Evolutionary conservation across 2,797 vertebrate genomes (phyloP), one percentile per base, ranked within the genome.

Genomic region (Epinephelus malabaricus): DNA sequence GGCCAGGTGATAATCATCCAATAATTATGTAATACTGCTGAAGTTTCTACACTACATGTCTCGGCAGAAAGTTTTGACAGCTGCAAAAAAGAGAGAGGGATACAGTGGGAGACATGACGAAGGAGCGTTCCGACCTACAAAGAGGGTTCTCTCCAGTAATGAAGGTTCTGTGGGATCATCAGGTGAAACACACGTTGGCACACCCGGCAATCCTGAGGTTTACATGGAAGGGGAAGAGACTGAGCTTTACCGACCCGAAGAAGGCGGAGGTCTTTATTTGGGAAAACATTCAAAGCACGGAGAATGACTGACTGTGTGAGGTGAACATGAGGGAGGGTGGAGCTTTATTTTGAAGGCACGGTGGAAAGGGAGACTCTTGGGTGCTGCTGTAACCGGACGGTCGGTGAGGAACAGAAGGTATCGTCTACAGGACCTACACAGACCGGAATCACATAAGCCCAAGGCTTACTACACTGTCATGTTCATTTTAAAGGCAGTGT

Each of bases 151-250:
- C 27, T 2, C 58, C 12, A 6, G 11, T 61, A 2, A 53, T 72
- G 58, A 51, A 61, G 5, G 17, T 7, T 0, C 46, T 50, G 15
- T 71, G 56, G 45, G 7, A 60, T 1, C 56, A 23, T 2, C 69
- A 61, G 47, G 46, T 61, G n/a, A 71, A 71, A 12, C 69, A 60
- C 30, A 72, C 34, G 7, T 9, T 72, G 9, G 69, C 69, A 72
- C 69, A 61, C 46, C 69, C 14, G 10, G 56, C 58, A 0, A n/a
- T 1, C 1, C 15, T 40, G 1, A 50, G 27, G 10, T 72, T 53
- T 8, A 72, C 47, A 0, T 51, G 58, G 58, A 72, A 40, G 14
- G 69, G 47, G 46, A 19, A 72, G 56, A 49, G 47, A 23, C 1
- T 2, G 19, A 53, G 58, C 19, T 72, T 51, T 3, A 40, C 19